These are phyloP conservation scores for Poeciliopsis retropinna DNA, from an alignment of 2,113 vertebrate genomes.

Conservation along the genomic window DNA sequence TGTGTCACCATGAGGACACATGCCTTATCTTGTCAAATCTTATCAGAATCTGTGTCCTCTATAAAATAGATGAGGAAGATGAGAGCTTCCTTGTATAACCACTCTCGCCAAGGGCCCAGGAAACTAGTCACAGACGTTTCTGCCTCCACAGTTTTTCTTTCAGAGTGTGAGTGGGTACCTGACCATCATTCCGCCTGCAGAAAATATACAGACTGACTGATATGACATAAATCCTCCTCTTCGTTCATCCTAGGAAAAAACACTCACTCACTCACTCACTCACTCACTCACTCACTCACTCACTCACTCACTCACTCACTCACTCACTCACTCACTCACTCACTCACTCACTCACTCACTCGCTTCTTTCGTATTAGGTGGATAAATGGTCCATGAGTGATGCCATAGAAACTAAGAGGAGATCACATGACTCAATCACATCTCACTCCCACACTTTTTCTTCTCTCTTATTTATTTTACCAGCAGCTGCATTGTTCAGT, in stretches of 20 bases:
- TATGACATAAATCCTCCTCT: constrained; percentile 68
- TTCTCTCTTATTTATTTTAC: background rate
- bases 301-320: background rate
- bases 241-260: constrained; percentile 36
- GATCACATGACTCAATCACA: constrained; percentile 57
- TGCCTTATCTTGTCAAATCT: constrained; percentile 26
- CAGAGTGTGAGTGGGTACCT: constrained; percentile 66
- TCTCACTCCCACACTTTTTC: constrained; percentile 46
- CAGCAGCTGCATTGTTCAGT: constrained; percentile 45
- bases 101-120: constrained; percentile 56
- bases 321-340: background rate
- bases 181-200: constrained; percentile 52
- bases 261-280: too few relatives aligned
- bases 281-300: background rate
- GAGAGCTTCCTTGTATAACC: constrained; percentile 65
- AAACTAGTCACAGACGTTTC: constrained; percentile 66
- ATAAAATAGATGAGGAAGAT: constrained; percentile 11
- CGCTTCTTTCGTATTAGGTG: constrained; percentile 41
- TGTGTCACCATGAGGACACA: constrained; percentile 13
- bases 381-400: constrained; percentile 48
- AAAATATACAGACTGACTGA: constrained; percentile 61
- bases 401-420: constrained; percentile 61
- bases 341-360: background rate
- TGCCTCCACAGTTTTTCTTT: constrained; percentile 69
- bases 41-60: constrained; percentile 22